Evolutionary conservation across 1,140 invertebrate genomes (phyloP).

Genomic region (Neotoxoptera formosana): DNA sequence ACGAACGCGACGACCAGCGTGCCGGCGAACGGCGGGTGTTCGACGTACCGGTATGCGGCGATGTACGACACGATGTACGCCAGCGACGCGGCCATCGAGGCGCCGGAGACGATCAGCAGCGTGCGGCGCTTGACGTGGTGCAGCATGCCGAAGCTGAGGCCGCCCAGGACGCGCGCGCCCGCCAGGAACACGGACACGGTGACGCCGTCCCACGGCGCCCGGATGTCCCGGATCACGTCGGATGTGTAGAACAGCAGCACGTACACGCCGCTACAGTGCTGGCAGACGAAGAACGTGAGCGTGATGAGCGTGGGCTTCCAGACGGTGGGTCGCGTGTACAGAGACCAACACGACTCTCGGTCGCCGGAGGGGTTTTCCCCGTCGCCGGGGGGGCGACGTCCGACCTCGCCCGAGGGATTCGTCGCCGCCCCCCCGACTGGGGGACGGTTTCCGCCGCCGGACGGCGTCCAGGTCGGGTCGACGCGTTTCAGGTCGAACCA

Average conservation of each 20-base stretch:
- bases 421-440: background rate
- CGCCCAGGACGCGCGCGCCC: background rate
- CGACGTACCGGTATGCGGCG: background rate
- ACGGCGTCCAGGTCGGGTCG: no score
- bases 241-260: conserved; percentile 80
- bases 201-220: background rate
- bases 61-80: background rate
- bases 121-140: background rate
- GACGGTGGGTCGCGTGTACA: conserved; percentile 60
- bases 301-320: conserved; percentile 73
- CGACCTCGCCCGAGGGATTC: no score
- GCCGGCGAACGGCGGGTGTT: background rate
- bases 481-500: background rate
- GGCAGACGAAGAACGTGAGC: conserved; percentile 72
- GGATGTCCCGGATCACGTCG: conserved; percentile 69
- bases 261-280: conserved; percentile 77
- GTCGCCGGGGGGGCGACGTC: no score
- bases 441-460: background rate
- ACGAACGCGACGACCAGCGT: background rate
- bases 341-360: background rate
- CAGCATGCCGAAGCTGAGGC: background rate
- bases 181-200: background rate
- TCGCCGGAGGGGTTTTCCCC: background rate
- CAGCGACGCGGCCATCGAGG: background rate
- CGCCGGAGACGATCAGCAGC: background rate